phyloP scores from a whole-genome alignment of 2,797 vertebrate species.

The Percopsis omiscomaycus region DNA sequence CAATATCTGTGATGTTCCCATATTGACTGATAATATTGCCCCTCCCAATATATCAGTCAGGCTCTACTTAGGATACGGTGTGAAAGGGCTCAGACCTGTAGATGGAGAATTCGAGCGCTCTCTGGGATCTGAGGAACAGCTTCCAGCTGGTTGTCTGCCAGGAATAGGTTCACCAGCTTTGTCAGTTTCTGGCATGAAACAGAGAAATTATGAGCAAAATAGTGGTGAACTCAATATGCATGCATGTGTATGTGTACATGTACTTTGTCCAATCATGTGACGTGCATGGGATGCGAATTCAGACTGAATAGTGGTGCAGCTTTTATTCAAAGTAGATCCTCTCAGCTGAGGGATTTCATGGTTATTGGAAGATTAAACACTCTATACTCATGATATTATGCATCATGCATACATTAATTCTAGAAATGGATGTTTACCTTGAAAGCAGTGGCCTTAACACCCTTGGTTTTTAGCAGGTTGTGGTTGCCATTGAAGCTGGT shows the following conservation, averaged over 20 bases:
- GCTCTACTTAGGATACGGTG: background rate
- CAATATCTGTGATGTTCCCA: no score
- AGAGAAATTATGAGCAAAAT: no score
- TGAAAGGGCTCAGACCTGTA: conserved; percentile 81
- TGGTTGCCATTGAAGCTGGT: conserved; percentile 88
- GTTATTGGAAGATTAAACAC: background rate
- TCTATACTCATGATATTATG: background rate
- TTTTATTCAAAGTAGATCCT: no score
- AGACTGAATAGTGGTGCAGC: no score
- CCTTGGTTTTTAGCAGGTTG: conserved; percentile 91
- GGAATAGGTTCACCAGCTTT: conserved; percentile 83
- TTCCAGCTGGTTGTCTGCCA: conserved; percentile 89
- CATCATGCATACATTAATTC: no score
- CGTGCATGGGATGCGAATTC: no score
- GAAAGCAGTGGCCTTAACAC: conserved; percentile 91
- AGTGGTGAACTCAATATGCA: no score
- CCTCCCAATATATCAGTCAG: background rate
- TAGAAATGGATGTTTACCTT: conserved; percentile 77
- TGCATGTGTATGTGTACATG: no score
- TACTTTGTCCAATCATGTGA: no score
- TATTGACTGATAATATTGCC: background rate
- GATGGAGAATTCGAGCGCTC: conserved; percentile 86
- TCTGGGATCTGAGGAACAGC: conserved; percentile 92
- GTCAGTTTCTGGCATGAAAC: conserved; percentile 81
- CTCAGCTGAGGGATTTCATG: no score